phyloP scores from a whole-genome alignment of 2,888 invertebrate species.

The Spatulosminthurus flaviceps region DNA sequence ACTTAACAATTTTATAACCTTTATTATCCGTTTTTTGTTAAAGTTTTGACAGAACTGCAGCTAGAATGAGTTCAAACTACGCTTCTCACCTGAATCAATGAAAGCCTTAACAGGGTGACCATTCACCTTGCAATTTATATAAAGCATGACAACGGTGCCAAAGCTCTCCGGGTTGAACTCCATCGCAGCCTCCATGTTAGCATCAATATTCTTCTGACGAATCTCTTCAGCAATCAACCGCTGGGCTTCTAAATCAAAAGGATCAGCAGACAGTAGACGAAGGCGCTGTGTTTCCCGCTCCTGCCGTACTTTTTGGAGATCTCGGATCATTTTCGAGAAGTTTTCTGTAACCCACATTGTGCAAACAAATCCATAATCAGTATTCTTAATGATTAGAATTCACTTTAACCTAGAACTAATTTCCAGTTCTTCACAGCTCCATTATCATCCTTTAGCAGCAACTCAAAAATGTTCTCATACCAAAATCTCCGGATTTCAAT shows the following conservation, averaged over 20 bases:
- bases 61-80: too few species aligned
- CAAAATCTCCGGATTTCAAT: constrained; percentile 82
- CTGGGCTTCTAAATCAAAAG: constrained; percentile 95
- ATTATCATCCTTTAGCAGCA: too few species aligned
- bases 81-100: constrained; percentile 96
- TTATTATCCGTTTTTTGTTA: too few species aligned
- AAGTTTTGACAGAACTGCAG: too few species aligned
- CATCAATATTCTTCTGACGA: constrained; percentile 93
- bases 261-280: constrained; percentile 91
- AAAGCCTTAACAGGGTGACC: constrained; percentile 97
- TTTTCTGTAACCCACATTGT: too few species aligned
- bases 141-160: constrained; percentile 96
- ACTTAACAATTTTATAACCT: constrained; percentile 3
- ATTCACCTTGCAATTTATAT: constrained; percentile 97
- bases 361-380: too few species aligned
- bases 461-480: too few species aligned
- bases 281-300: constrained; percentile 84
- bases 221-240: constrained; percentile 95
- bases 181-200: constrained; percentile 98
- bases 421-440: too few species aligned
- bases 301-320: constrained; percentile 83
- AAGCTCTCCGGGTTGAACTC: constrained; percentile 99
- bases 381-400: too few species aligned
- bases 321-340: constrained; percentile 80
- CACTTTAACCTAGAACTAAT: too few species aligned